These are phyloP conservation scores for Myioborus melanocephalus DNA, from an alignment of 2,797 vertebrate genomes.

Conservation along the genomic window DNA sequence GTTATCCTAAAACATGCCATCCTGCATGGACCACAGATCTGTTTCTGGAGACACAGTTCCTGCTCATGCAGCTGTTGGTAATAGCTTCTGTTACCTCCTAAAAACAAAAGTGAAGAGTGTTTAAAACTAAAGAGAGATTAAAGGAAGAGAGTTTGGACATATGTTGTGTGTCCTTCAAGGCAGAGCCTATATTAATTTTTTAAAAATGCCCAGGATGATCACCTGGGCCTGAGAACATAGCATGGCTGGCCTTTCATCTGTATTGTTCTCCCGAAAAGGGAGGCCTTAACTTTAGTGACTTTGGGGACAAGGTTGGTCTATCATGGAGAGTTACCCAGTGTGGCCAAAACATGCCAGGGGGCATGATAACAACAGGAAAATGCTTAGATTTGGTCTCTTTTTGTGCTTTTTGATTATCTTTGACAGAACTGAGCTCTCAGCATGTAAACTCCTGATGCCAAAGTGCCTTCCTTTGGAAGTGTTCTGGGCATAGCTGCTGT, in stretches of 20 bases:
- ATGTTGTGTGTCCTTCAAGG: neutral
- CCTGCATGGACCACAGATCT: neutral
- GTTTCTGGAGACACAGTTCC: neutral
- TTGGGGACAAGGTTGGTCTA: neutral
- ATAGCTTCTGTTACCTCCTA: neutral
- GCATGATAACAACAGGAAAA: neutral
- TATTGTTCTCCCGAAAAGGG: neutral
- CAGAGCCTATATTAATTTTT: neutral
- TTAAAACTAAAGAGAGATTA: neutral
- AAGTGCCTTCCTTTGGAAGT: neutral
- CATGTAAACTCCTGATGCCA: neutral
- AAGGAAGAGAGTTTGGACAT: neutral
- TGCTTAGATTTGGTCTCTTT: neutral
- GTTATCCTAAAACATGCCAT: neutral
- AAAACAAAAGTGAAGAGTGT: neutral
- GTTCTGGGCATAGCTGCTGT: neutral
- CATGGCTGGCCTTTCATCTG: neutral
- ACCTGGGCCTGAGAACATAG: neutral
- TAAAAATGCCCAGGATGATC: accelerated
- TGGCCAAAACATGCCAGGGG: neutral
- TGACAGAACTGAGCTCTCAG: neutral
- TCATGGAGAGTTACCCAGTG: neutral
- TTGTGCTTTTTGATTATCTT: neutral
- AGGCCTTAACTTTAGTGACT: neutral
- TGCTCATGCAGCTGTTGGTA: neutral